Conservation (phyloP, 2,888 invertebrate genomes). For the Diarsia rubi region DNA sequence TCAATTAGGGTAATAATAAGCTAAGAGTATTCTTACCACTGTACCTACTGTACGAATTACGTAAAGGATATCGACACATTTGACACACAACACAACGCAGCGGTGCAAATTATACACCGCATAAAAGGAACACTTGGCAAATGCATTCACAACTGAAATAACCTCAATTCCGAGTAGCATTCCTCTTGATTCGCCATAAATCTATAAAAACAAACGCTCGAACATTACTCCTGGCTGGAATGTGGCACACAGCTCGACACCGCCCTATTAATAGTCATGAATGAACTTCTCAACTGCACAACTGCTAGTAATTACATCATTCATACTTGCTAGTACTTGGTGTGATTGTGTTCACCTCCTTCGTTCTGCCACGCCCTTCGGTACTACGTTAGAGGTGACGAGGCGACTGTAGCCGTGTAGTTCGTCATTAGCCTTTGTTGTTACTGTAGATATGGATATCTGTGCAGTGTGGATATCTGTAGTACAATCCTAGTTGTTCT, state of each 20-base stretch:
- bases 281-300: constrained; percentile 73
- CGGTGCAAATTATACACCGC: not conserved
- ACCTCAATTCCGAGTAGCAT: constrained; percentile 10
- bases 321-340: constrained; percentile 65
- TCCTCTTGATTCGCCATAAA: constrained; percentile 37
- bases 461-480: not conserved
- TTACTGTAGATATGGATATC: not conserved
- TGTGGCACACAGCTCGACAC: constrained; percentile 65
- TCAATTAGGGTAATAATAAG: constrained; percentile 13
- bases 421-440: constrained; percentile 11
- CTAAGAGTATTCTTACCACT: not conserved
- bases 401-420: not conserved
- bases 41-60: not conserved
- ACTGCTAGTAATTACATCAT: constrained; percentile 79
- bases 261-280: constrained; percentile 78
- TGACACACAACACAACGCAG: not conserved
- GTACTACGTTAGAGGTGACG: constrained; percentile 5
- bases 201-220: constrained; percentile 40
- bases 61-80: not conserved
- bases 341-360: constrained; percentile 74
- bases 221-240: constrained; percentile 39
- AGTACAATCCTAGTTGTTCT: not conserved
- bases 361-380: constrained; percentile 19
- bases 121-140: constrained; percentile 1
- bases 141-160: constrained; percentile 27